Percentiles rank a stretch among this genome's conserved stretches.
These are phyloP conservation scores for Philhelius pedissequus DNA, from an alignment of 2,888 invertebrate genomes.

Conservation along the genomic window DNA sequence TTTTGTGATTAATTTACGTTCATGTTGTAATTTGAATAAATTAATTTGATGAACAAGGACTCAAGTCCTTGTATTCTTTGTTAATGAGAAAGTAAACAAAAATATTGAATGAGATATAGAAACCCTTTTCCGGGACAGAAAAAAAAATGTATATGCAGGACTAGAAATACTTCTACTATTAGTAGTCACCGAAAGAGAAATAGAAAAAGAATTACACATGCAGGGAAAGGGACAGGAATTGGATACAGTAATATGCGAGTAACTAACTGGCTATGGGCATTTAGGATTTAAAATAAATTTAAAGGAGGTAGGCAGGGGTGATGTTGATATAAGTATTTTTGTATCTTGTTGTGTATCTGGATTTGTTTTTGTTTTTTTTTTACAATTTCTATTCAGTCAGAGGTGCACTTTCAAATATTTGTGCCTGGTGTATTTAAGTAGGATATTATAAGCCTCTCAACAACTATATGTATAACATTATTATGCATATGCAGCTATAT, in stretches of 20 bases:
- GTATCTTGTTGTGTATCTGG: slow-evolving; percentile 45
- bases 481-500: no score
- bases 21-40: slow-evolving; percentile 62
- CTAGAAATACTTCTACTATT: slow-evolving; percentile 20
- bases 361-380: slow-evolving; percentile 10
- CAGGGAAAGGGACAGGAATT: slow-evolving; percentile 28
- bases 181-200: neutral
- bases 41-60: slow-evolving; percentile 60
- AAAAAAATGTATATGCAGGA: slow-evolving; percentile 15
- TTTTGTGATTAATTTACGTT: slow-evolving; percentile 21
- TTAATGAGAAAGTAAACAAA: slow-evolving; percentile 52
- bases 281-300: slow-evolving; percentile 37
- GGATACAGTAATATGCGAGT: neutral
- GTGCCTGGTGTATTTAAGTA: slow-evolving; percentile 43
- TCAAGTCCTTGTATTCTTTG: slow-evolving; percentile 8
- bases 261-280: slow-evolving; percentile 15
- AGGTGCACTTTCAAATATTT: slow-evolving; percentile 50
- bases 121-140: slow-evolving; percentile 33
- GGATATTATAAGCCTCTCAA: slow-evolving; percentile 50
- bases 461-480: neutral
- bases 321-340: neutral
- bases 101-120: neutral
- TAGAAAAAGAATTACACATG: slow-evolving; percentile 41
- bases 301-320: slow-evolving; percentile 11
- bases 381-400: slow-evolving; percentile 18